Conservation (phyloP, 2,888 invertebrate species). For the Epistrophella euchroma region DNA sequence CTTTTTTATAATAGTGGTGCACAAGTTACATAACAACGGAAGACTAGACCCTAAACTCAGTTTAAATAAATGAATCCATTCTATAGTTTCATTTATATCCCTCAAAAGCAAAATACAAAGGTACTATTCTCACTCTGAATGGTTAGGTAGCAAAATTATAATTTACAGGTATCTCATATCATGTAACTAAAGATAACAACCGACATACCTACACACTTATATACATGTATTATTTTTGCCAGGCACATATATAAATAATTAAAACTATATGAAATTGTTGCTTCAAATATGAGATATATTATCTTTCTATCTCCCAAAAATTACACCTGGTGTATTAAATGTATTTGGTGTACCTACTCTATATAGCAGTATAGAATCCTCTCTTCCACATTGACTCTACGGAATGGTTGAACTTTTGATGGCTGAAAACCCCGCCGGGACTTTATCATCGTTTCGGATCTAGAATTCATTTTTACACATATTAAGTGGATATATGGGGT, state of each 20-base stretch:
- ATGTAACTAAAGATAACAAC: constrained; percentile 73
- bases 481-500: constrained; percentile 19
- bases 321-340: constrained; percentile 43
- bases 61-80: neutral
- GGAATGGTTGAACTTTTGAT: constrained; percentile 47
- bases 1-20: too few species aligned
- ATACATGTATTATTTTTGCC: constrained; percentile 68
- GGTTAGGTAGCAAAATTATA: constrained; percentile 39
- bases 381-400: neutral
- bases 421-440: constrained; percentile 40
- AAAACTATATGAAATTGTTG: constrained; percentile 53
- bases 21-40: too few species aligned
- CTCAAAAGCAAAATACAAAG: neutral
- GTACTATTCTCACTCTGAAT: neutral
- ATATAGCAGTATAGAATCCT: neutral
- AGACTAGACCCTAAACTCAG: too few species aligned
- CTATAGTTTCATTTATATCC: neutral
- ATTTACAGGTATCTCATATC: constrained; percentile 72
- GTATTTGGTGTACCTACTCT: neutral
- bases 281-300: constrained; percentile 35
- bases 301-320: constrained; percentile 23
- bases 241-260: constrained; percentile 73
- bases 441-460: constrained; percentile 49
- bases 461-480: constrained; percentile 40
- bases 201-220: constrained; percentile 63